These are phyloP conservation scores for Esperia sulphurella DNA, from an alignment of 2,888 invertebrate species.

Conservation along the genomic window DNA sequence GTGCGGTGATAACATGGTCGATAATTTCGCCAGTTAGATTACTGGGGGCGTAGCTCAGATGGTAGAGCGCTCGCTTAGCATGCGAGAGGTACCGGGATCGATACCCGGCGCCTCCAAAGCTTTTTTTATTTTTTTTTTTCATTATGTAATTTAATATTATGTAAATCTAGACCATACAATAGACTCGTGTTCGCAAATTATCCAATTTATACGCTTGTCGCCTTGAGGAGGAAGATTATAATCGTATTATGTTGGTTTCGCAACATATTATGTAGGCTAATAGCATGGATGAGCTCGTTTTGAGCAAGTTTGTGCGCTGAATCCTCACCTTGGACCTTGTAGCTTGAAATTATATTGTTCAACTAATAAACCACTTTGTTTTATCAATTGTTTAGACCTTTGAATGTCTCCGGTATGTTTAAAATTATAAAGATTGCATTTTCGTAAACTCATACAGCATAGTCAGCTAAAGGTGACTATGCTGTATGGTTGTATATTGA, in stretches of 20 bases:
- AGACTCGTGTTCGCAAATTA: not conserved
- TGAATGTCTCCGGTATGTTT: too few species aligned
- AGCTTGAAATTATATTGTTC: not conserved
- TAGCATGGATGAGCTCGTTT: not conserved
- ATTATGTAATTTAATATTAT: not conserved
- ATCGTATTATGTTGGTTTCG: slow-evolving; percentile 1
- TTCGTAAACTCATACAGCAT: too few species aligned
- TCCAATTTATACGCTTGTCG: not conserved
- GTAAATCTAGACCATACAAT: not conserved
- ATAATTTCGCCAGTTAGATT: not conserved
- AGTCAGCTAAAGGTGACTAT: too few species aligned
- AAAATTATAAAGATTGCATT: too few species aligned
- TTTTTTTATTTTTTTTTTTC: not conserved
- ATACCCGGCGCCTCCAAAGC: slow-evolving; percentile 75
- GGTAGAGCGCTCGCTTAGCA: slow-evolving; percentile 74
- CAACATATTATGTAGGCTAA: not conserved
- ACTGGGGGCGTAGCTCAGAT: slow-evolving; percentile 68
- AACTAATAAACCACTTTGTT: too few species aligned
- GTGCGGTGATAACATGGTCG: not conserved
- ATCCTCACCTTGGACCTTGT: slow-evolving; percentile 4
- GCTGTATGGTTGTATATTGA: too few species aligned
- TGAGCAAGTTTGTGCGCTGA: not conserved
- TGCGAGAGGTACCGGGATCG: slow-evolving; percentile 79
- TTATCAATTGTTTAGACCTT: not conserved
- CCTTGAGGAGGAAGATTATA: slow-evolving; percentile 2